Conservation (phyloP, 2,888 invertebrate species). For the Arctia plantaginis region DNA sequence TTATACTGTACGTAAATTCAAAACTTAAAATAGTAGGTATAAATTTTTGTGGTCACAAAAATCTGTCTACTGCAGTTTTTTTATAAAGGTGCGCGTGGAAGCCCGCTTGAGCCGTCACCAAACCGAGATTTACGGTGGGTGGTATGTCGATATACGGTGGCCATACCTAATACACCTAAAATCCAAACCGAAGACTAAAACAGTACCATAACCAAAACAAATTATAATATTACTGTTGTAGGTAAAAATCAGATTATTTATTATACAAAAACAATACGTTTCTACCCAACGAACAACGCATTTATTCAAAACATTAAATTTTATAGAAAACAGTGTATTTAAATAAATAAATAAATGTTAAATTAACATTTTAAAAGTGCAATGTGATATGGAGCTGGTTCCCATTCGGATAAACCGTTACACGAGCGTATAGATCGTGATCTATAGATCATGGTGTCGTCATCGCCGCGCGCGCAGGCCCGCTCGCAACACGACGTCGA, state of each 20-base stretch:
- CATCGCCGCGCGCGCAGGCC: slow-evolving; percentile 82
- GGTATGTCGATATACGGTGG: background rate
- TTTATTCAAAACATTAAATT: background rate
- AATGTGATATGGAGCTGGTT: slow-evolving; percentile 49
- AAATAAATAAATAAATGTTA: slow-evolving; percentile 20
- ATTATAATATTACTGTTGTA: background rate
- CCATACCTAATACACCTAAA: background rate
- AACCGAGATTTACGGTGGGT: too few species aligned
- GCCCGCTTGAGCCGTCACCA: too few species aligned
- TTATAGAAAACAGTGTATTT: slow-evolving; percentile 13
- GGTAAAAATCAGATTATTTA: background rate
- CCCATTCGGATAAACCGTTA: slow-evolving; percentile 51
- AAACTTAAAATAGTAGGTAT: too few species aligned
- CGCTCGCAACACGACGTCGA: slow-evolving; percentile 82
- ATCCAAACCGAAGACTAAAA: background rate
- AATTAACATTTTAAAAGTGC: slow-evolving; percentile 38
- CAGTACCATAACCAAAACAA: background rate
- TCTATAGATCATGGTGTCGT: slow-evolving; percentile 84
- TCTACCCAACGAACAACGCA: slow-evolving; percentile 12
- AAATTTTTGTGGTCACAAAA: too few species aligned
- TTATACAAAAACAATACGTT: background rate
- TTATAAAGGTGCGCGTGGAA: too few species aligned
- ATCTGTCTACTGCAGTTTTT: too few species aligned
- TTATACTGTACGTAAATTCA: too few species aligned
- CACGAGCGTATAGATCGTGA: slow-evolving; percentile 68